These are phyloP conservation scores for Amphimedon queenslandica DNA, from an alignment of 37 sponge, comb jelly and placozoan species.

Conservation along the genomic window DNA sequence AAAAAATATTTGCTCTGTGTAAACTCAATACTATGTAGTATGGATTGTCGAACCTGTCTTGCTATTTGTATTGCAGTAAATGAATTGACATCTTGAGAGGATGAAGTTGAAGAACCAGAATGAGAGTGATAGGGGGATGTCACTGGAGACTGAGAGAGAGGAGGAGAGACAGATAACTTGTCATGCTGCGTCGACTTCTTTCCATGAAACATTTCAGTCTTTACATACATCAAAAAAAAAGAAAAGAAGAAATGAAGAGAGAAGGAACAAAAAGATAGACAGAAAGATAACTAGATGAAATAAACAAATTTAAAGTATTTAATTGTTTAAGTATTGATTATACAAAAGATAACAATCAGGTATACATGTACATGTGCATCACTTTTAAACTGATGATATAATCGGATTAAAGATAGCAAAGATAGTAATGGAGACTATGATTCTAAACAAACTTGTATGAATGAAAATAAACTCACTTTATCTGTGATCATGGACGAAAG, in stretches of 20 bases:
- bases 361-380: too few relatives aligned
- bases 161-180: neutral
- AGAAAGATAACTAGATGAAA: neutral
- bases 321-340: too few relatives aligned
- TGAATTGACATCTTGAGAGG: slow-evolving; percentile 16
- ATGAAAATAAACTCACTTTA: slow-evolving; percentile 5
- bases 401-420: too few relatives aligned
- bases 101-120: neutral
- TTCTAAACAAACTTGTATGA: too few relatives aligned
- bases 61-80: slow-evolving; percentile 37
- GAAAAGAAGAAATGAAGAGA: neutral
- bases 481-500: slow-evolving; percentile 27
- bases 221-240: neutral
- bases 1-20: too few relatives aligned
- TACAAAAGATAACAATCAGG: too few relatives aligned
- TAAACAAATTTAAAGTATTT: too few relatives aligned
- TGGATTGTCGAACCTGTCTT: slow-evolving; percentile 15
- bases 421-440: too few relatives aligned
- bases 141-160: neutral
- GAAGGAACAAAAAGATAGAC: neutral
- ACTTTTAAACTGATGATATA: too few relatives aligned
- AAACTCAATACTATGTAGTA: too few relatives aligned
- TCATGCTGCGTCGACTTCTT: too few relatives aligned
- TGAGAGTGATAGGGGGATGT: neutral
- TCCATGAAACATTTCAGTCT: neutral